Percentiles rank a stretch among this genome's conserved stretches.
Evolutionary conservation across 2,888 invertebrate genomes (phyloP).

Genomic region (Barypeithes pellucidus): DNA sequence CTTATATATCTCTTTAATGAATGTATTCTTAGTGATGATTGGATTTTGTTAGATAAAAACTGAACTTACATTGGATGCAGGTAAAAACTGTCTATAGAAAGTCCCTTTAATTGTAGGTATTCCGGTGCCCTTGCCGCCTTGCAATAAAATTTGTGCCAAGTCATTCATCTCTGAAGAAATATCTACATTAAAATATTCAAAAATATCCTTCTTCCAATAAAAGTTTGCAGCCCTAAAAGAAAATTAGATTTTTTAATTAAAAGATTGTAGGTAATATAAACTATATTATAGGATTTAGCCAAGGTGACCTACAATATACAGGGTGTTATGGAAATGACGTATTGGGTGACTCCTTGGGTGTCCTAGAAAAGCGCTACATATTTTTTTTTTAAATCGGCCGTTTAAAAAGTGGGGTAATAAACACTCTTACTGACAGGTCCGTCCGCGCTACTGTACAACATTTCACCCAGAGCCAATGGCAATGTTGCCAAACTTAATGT

Average conservation of each 20-base stretch:
- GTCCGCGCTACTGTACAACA: no score
- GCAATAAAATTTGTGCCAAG: slow-evolving; percentile 81
- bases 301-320: no score
- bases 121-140: slow-evolving; percentile 78
- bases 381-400: no score
- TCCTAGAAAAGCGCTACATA: no score
- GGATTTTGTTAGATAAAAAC: not conserved
- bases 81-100: slow-evolving; percentile 87
- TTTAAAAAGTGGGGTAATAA: no score
- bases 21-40: not conserved
- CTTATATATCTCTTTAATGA: no score
- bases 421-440: no score
- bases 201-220: slow-evolving; percentile 81
- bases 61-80: slow-evolving; percentile 74
- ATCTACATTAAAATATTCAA: slow-evolving; percentile 91
- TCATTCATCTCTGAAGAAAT: slow-evolving; percentile 87
- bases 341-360: no score
- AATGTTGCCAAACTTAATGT: no score
- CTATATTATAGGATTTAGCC: no score
- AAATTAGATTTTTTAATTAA: slow-evolving; percentile 5
- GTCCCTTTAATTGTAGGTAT: slow-evolving; percentile 76
- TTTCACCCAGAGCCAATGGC: no score
- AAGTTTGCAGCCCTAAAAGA: slow-evolving; percentile 77
- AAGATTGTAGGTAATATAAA: not conserved
- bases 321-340: no score